Conservation (phyloP, 2,888 invertebrate species). For the Trissolcus brochymenae region DNA sequence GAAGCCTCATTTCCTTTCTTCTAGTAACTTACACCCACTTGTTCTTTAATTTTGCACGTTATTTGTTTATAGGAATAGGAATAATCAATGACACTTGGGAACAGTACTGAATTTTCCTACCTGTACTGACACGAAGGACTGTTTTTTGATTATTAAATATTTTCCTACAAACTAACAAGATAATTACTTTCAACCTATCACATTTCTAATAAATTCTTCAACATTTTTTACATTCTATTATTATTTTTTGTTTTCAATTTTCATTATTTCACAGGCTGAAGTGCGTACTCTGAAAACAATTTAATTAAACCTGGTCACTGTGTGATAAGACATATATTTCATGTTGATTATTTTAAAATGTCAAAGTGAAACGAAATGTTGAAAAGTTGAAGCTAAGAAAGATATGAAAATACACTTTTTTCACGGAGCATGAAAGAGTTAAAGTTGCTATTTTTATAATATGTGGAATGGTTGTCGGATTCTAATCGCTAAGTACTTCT, state of each 20-base stretch:
- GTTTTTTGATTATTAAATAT: not conserved
- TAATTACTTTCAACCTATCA: not conserved
- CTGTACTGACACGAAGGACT: conserved; percentile 2
- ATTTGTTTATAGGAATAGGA: conserved; percentile 23
- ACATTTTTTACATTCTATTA: not conserved
- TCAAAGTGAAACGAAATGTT: not conserved
- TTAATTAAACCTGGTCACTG: too few species aligned
- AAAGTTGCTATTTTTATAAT: conserved; percentile 63
- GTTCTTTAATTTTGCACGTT: conserved; percentile 15
- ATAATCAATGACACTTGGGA: conserved; percentile 3
- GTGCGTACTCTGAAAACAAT: too few species aligned
- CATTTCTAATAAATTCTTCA: not conserved
- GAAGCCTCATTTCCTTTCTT: conserved; percentile 1
- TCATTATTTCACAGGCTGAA: too few species aligned
- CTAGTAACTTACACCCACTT: not conserved
- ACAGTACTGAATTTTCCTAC: not conserved
- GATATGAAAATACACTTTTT: conserved; percentile 3
- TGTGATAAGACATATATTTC: too few species aligned
- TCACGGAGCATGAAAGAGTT: conserved; percentile 45
- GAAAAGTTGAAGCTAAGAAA: not conserved
- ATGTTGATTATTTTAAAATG: not conserved
- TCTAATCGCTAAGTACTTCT: conserved; percentile 79
- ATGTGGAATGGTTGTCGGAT: conserved; percentile 71
- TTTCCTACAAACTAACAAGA: conserved; percentile 3
- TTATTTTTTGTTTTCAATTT: not conserved